Evolutionary conservation across 1,140 invertebrate genomes (phyloP), one percentile per base, ranked within the genome.

Genomic region (Platorchestia sp.): DNA sequence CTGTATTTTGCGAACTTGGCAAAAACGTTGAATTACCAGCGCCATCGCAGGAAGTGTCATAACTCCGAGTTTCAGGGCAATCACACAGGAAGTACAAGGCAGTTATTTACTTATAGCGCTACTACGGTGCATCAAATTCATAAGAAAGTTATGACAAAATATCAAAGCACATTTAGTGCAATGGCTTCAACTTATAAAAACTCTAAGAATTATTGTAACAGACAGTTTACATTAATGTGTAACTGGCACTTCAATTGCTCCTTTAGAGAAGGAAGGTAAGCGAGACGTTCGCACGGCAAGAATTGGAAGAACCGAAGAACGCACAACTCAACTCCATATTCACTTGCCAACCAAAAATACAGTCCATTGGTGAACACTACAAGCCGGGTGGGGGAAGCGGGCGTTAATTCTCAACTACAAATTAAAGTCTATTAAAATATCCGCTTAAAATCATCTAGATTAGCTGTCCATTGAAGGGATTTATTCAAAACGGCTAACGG

Each of bases 81-180:
- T 93, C 22, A 47, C 44, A 93, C 7, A 44, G 3, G 27, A 47
- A 45, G 45, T 16, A 93, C 91, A 93, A 93, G 40, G 91, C 91
- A 93, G 22, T 45, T 41, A 42, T 93, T 93, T 93, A 93, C 43
- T 93, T n/a, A 45, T 93, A 45, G 91, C 91, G 44, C 27, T 16
- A 44, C 91, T 93, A 93, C 91, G 6, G 91, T 93, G 91, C 91
- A 93, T 47, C 44, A 93, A 93, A 93, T 93, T 45, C 45, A 93
- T 93, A 93, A 47, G 91, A 93, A 93, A 93, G 91, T 45, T 93
- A 93, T 93, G 43, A 93, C 91, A 93, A 93, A 93, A 93, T 93
- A 93, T 93, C 43, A 44, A n/a, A 93, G 91, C 91, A 93, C 91
- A 93, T 45, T 19, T 36, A 93, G 91, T 93, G 91, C 91, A 44